These are phyloP conservation scores for Paedocypris micromegethes DNA, from an alignment of 2,797 vertebrate genomes.

Conservation along the genomic window DNA sequence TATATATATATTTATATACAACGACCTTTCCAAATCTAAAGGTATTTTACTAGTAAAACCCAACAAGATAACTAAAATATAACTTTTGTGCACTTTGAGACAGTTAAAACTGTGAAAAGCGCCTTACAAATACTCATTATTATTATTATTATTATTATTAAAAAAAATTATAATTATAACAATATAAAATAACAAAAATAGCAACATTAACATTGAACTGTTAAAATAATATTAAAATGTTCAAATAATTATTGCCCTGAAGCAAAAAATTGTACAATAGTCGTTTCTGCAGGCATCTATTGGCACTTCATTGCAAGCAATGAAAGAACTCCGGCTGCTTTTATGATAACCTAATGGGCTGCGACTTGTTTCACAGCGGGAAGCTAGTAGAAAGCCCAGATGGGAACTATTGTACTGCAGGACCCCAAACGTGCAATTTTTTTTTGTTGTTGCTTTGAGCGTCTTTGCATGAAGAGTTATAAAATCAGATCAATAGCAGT, in stretches of 20 bases:
- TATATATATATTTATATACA: no score
- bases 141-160: no score
- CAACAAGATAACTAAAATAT: no score
- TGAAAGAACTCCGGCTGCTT: constrained; percentile 28
- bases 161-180: no score
- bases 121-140: no score
- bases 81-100: no score
- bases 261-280: background rate
- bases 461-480: constrained; percentile 38
- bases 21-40: no score
- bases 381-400: constrained; percentile 23
- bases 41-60: no score
- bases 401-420: background rate
- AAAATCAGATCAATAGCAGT: constrained; percentile 43
- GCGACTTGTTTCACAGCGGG: constrained; percentile 17
- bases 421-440: background rate
- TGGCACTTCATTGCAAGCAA: background rate
- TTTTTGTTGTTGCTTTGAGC: background rate
- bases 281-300: background rate
- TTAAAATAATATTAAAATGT: no score
- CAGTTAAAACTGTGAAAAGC: no score
- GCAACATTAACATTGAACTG: no score
- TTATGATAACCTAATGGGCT: constrained; percentile 31
- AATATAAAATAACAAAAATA: no score
- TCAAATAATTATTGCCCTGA: background rate